A percentile compares a stretch with the other conserved stretches of the same genome.
These are phyloP conservation scores for Rhabdornis inornatus DNA, from an alignment of 2,113 vertebrate species.

Conservation along the genomic window DNA sequence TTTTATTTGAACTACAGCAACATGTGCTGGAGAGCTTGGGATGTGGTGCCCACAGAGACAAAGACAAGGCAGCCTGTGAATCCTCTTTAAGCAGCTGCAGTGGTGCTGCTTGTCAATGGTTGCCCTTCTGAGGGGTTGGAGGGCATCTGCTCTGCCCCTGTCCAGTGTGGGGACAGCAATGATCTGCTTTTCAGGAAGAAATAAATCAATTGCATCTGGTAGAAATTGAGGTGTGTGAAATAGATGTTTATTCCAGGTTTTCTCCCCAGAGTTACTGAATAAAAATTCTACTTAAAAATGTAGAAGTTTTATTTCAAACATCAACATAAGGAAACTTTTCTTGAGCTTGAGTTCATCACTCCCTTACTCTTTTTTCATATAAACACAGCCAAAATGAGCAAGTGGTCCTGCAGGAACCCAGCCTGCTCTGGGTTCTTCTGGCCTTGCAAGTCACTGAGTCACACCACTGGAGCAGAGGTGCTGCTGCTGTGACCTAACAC, in stretches of 20 bases:
- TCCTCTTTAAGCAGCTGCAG: neutral
- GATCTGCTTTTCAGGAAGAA: neutral
- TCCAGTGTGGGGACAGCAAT: too few species aligned
- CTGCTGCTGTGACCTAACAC: neutral
- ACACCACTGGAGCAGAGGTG: fast-evolving
- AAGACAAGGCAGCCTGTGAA: neutral
- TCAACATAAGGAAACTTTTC: neutral
- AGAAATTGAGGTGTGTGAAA: neutral
- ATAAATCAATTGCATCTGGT: neutral
- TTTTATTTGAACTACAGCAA: neutral
- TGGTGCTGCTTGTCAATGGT: neutral
- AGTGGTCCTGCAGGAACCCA: fast-evolving
- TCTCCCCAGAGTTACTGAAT: neutral
- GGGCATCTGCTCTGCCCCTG: neutral
- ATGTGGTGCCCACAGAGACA: neutral
- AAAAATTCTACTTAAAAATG: neutral
- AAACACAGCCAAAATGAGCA: neutral
- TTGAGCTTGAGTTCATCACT: neutral
- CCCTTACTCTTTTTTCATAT: fast-evolving
- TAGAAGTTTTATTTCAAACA: neutral
- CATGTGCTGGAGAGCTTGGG: neutral
- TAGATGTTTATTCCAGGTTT: neutral
- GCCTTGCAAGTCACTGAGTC: neutral
- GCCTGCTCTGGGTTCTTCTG: neutral
- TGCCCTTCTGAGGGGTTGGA: fast-evolving